These are phyloP conservation scores for Gephyroberyx darwinii DNA, from an alignment of 2,797 vertebrate genomes.

Conservation along the genomic window DNA sequence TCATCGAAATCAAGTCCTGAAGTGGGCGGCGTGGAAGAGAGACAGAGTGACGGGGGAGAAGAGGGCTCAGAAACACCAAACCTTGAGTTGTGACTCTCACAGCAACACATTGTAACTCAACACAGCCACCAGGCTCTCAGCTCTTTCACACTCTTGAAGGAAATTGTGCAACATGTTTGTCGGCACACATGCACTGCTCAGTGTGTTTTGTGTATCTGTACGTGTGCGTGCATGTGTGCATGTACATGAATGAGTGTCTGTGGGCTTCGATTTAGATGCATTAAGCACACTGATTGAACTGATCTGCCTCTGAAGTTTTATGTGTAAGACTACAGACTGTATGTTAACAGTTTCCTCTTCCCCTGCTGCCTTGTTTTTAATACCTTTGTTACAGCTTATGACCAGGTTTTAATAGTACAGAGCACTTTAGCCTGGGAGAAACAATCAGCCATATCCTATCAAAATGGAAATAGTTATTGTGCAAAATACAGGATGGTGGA, in stretches of 20 bases:
- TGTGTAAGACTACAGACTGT: conserved; percentile 11
- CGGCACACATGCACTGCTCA: neutral
- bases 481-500: conserved; percentile 24
- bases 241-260: conserved; percentile 10
- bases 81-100: conserved; percentile 29
- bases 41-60: neutral
- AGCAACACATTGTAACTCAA: conserved; percentile 17
- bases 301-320: conserved; percentile 43
- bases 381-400: conserved; percentile 18
- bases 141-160: conserved; percentile 40
- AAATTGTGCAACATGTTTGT: conserved; percentile 16
- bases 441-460: neutral
- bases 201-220: conserved; percentile 2
- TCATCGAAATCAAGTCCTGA: conserved; percentile 90
- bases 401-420: neutral
- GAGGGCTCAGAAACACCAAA: conserved; percentile 19
- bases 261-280: conserved; percentile 43
- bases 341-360: neutral
- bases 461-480: conserved; percentile 10
- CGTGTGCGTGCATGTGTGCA: conserved; percentile 11
- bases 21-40: neutral
- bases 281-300: conserved; percentile 16
- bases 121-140: conserved; percentile 2
- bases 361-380: conserved; percentile 26
- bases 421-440: neutral